phyloP scores from a whole-genome alignment of 2,797 vertebrate genomes.

The Epinephelus malabaricus region DNA sequence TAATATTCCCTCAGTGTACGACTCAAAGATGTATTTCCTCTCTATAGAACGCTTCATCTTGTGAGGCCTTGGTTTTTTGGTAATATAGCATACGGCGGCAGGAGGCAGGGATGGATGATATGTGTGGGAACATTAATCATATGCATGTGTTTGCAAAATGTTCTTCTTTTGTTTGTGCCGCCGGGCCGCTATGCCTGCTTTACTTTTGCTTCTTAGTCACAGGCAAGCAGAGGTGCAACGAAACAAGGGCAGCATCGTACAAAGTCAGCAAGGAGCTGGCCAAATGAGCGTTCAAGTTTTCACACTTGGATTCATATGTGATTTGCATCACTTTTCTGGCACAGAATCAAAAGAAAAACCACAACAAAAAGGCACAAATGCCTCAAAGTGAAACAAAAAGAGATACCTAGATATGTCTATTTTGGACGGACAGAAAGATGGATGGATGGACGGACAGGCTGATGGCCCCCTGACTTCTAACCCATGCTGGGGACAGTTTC shows the following conservation, averaged over 20 bases:
- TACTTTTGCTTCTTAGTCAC: constrained; percentile 63
- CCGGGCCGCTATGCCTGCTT: constrained; percentile 58
- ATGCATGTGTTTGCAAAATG: constrained; percentile 80
- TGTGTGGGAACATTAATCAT: constrained; percentile 80
- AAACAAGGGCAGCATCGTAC: constrained; percentile 62
- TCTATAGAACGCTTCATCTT: constrained; percentile 67
- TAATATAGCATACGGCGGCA: constrained; percentile 64
- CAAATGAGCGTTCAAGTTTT: constrained; percentile 25
- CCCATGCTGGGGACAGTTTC: constrained; percentile 12
- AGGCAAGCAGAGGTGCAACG: constrained; percentile 44
- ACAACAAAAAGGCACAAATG: constrained; percentile 2
- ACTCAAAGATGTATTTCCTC: constrained; percentile 69
- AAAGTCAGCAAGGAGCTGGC: constrained; percentile 49
- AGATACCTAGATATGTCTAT: too few relatives aligned
- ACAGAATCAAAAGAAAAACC: constrained; percentile 14
- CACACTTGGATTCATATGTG: neutral
- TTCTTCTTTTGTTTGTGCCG: constrained; percentile 63
- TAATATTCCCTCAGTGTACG: constrained; percentile 37
- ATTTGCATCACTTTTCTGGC: constrained; percentile 8
- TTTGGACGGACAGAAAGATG: too few relatives aligned
- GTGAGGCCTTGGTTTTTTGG: constrained; percentile 60
- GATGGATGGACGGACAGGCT: too few relatives aligned
- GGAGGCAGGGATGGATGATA: constrained; percentile 77
- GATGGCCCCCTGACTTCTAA: neutral
- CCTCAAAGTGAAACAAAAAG: neutral